Base-by-base conservation (phyloP, 1,140 invertebrate genomes). In the Leptonema lineaticorne region DNA sequence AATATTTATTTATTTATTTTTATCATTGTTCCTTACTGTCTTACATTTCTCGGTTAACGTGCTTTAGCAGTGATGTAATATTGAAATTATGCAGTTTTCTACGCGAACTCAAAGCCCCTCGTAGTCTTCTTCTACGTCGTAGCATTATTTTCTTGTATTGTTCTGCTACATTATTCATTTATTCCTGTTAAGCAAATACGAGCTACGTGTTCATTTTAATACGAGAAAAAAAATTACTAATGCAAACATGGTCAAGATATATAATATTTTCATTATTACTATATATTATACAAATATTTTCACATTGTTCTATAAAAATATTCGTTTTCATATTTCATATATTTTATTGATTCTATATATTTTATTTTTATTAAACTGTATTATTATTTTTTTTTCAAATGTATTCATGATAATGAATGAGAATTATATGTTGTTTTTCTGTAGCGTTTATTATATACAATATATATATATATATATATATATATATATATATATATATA, bases 71-170 rank as follows among this genome's bases (percentile, higher is more conserved):
- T 53, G 50, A 8, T 53, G 50, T 53, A 26, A 53, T 22, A 53
- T 1, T 26, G 50, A 53, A 53, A 53, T 53, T 53, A 53, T 53
- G 50, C 50, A 53, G 50, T 26, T 53, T 53, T 53, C 50, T 11
- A 11, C n/a, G 50, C 24, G 27, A 7, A 20, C 50, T 7, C 14
- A 53, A 53, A 53, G 50, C 50, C 50, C 27, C 50, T n/a, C n/a
- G n/a, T n/a, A n/a, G 4, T 53, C 50, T 20, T 53, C n/a, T 22
- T 53, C 50, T 53, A 22, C 20, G 22, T 8, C 20, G 22, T 26
- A 26, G 20, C 18, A 53, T 8, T 26, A 53, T 53, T 53, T 53
- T 24, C 50, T 53, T 41, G 37, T 11, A 41, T 41, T 41, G 16
- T 16, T 41, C 37, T 41, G 1, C 9, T 41, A 41, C 37, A 41